These are phyloP conservation scores for Lepidocyrtinus sp. DNA, from an alignment of 2,888 invertebrate species.

Conservation along the genomic window DNA sequence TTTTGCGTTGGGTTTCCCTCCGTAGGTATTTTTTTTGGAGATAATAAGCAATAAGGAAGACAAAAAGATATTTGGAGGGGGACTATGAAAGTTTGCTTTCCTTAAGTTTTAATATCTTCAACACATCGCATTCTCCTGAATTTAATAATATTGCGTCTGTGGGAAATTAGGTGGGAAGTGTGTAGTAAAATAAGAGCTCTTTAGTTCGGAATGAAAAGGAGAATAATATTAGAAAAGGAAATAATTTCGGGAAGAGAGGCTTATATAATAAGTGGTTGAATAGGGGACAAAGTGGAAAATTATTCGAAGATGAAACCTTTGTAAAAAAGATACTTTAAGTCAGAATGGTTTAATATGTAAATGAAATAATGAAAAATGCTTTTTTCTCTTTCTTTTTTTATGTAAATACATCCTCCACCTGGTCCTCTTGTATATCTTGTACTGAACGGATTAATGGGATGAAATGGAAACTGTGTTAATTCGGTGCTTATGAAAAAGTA, in stretches of 20 bases:
- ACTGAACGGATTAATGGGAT: too few species aligned
- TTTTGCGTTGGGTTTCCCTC: too few species aligned
- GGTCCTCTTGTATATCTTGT: too few species aligned
- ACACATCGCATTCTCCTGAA: too few species aligned
- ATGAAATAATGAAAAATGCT: constrained; percentile 6
- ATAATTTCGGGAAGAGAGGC: neutral
- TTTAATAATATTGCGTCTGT: neutral
- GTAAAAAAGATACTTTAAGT: neutral
- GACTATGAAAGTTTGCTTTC: too few species aligned
- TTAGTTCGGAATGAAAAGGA: neutral
- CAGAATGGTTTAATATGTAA: neutral
- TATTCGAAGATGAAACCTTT: neutral
- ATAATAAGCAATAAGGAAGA: too few species aligned
- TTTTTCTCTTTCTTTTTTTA: neutral
- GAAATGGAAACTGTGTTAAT: too few species aligned
- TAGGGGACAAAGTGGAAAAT: constrained; percentile 13
- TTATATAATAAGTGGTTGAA: constrained; percentile 6
- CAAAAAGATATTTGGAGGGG: too few species aligned
- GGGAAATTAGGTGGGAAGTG: constrained; percentile 9
- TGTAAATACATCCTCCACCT: neutral
- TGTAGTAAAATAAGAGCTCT: too few species aligned
- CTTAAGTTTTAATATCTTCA: too few species aligned
- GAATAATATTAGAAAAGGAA: constrained; percentile 9
- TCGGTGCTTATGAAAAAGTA: constrained; percentile 74
- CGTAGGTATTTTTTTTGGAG: too few species aligned